Base-by-base conservation (phyloP, 2,888 invertebrate species). In the Orthonevra nobilis region DNA sequence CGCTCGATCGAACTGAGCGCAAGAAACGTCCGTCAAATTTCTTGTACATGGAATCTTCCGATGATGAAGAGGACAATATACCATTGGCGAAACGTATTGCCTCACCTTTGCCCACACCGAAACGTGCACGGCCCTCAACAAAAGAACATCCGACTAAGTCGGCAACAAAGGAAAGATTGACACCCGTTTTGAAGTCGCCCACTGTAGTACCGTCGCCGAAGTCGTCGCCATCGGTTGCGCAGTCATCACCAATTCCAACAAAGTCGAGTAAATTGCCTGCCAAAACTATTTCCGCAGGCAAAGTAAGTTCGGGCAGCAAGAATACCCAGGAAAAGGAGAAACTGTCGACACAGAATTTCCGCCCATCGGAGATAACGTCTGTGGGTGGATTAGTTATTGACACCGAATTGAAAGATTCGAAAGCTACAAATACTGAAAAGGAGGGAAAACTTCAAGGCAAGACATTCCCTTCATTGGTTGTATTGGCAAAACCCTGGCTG, bases 401-500 rank as follows among this genome's bases (percentile, higher is more conserved):
- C 81, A 91, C 90, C 26, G 90, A 91, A 0, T 90, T 90, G 79
- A 85, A 85, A 42, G 89, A 89, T 73, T 91, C 91, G 81, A 92
- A 93, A 83, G 89, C 91, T 0, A 92, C 93, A 0, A 93, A 94
- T 84, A 92, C 93, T 0, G 90, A 92, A 40, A 95, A 95, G 87
- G 92, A 95, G 2, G 92, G 94, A 0, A 95, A 95, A 86, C 87
- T 94, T 61, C 85, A 89, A 89, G 94, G 95, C 32, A 94, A 95
- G 87, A 96, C 96, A 0, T 96, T 94, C 88, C 96, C 96, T 0
- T 96, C 96, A 0, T 89, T 96, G 50, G 95, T 96, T 23, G 96
- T 96, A 0, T 92, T 94, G 14, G 96, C 96, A 0, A 92, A 95
- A 23, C 95, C 96, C 0, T 93, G 93, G 89, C 90, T 96, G 0